Percentiles rank a stretch among this genome's conserved stretches.
These are phyloP conservation scores for Amphipoea lucens DNA, from an alignment of 2,888 invertebrate genomes.

Conservation along the genomic window DNA sequence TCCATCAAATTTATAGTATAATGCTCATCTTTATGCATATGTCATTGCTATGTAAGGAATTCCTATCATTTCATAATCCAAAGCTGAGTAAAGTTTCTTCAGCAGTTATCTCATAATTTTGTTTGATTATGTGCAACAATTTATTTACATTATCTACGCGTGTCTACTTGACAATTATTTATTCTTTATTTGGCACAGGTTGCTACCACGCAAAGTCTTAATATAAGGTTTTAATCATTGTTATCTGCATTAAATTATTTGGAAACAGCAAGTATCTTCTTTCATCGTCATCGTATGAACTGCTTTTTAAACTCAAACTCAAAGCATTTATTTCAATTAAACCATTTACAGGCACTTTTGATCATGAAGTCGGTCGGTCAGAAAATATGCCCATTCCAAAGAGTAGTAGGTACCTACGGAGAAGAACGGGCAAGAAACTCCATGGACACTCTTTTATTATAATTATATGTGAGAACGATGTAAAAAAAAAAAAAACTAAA, in stretches of 20 bases:
- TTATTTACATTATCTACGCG: slow-evolving; percentile 2
- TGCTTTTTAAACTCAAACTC: not conserved
- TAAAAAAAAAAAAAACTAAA: not conserved
- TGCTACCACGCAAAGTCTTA: slow-evolving; percentile 20
- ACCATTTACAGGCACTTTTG: too few species aligned
- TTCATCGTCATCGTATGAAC: not conserved
- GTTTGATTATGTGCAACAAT: slow-evolving; percentile 20
- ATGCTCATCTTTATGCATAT: not conserved
- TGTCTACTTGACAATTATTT: slow-evolving; percentile 23
- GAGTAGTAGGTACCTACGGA: too few species aligned
- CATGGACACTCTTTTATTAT: too few species aligned
- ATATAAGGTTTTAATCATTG: not conserved
- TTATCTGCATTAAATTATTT: not conserved
- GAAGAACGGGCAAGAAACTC: too few species aligned
- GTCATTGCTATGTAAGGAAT: not conserved
- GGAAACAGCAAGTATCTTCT: not conserved
- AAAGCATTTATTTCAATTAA: not conserved
- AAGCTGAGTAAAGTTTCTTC: not conserved
- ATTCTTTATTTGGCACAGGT: slow-evolving; percentile 17
- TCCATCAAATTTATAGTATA: not conserved
- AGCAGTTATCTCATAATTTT: not conserved
- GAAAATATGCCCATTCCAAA: too few species aligned
- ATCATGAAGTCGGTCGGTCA: too few species aligned
- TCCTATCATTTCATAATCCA: not conserved
- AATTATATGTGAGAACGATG: too few species aligned